Evolutionary conservation across 2,888 invertebrate genomes (phyloP).

Genomic region (Oscheius onirici): DNA sequence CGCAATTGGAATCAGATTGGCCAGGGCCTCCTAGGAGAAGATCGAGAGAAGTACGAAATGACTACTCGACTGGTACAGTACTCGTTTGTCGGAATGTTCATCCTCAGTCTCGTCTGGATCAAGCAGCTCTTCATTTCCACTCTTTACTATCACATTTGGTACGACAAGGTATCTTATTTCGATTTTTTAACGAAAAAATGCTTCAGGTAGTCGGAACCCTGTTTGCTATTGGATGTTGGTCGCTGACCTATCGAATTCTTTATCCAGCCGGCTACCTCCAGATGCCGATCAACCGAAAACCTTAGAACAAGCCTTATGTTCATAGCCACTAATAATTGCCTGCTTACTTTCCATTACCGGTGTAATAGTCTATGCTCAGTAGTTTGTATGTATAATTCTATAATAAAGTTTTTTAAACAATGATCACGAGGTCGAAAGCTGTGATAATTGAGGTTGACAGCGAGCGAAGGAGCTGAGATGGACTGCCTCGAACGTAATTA

Average conservation of each 20-base stretch:
- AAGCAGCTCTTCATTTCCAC: slow-evolving; percentile 91
- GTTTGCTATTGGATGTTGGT: slow-evolving; percentile 61
- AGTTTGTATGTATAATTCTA: not conserved
- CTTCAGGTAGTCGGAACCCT: slow-evolving; percentile 59
- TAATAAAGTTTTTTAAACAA: not conserved
- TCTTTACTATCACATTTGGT: slow-evolving; percentile 93
- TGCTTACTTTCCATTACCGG: too few species aligned
- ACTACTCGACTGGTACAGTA: slow-evolving; percentile 40
- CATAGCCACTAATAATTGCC: not conserved
- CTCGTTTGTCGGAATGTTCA: slow-evolving; percentile 61
- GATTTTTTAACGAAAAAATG: not conserved
- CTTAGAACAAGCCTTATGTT: not conserved
- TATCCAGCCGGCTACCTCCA: slow-evolving; percentile 42
- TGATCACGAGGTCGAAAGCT: not conserved
- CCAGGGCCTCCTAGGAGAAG: slow-evolving; percentile 45
- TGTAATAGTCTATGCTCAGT: not conserved
- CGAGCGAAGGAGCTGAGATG: not conserved
- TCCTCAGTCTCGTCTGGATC: slow-evolving; percentile 74
- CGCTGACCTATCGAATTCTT: slow-evolving; percentile 48
- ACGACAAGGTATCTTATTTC: slow-evolving; percentile 83
- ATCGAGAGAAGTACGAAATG: slow-evolving; percentile 35
- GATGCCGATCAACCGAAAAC: slow-evolving; percentile 8
- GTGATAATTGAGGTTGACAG: not conserved
- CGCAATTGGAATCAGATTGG: slow-evolving; percentile 58
- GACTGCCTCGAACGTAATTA: not conserved